A percentile compares a stretch with the other conserved stretches of the same genome.
Evolutionary conservation across 2,888 invertebrate genomes (phyloP).

Genomic region (Drosophila hamatofila): DNA sequence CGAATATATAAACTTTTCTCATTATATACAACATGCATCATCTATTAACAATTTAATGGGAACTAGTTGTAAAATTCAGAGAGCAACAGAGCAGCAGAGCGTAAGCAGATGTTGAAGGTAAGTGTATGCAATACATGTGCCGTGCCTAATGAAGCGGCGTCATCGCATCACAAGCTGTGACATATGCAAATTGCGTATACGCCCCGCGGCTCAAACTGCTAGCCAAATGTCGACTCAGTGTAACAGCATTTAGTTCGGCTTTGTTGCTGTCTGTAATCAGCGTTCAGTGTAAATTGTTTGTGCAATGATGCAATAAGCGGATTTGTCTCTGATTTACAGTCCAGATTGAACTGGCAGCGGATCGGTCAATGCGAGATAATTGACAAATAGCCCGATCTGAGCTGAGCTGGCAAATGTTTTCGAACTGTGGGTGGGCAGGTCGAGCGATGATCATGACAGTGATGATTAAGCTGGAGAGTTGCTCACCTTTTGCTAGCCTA

Average conservation of each 20-base stretch:
- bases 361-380: conserved; percentile 61
- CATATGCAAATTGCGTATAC: conserved; percentile 67
- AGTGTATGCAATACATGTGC: conserved; percentile 14
- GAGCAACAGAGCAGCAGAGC: background rate
- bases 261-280: conserved; percentile 40
- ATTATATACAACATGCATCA: conserved; percentile 1
- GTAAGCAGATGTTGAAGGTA: background rate
- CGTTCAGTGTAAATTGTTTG: conserved; percentile 56
- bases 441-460: conserved; percentile 52
- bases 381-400: conserved; percentile 48
- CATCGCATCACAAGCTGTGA: conserved; percentile 38
- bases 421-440: conserved; percentile 62
- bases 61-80: conserved; percentile 2
- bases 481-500: conserved; percentile 59
- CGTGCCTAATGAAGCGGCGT: conserved; percentile 34
- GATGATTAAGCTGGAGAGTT: conserved; percentile 34
- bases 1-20: conserved; percentile 1
- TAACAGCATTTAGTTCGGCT: conserved; percentile 28
- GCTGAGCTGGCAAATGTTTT: conserved; percentile 6
- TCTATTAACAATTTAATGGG: conserved; percentile 9
- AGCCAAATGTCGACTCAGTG: conserved; percentile 48
- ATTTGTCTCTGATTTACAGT: conserved; percentile 58
- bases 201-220: conserved; percentile 37
- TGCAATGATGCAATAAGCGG: conserved; percentile 50
- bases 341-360: conserved; percentile 58